Evolutionary conservation across 2,888 invertebrate genomes (phyloP).

Genomic region (Limenitis camilla): DNA sequence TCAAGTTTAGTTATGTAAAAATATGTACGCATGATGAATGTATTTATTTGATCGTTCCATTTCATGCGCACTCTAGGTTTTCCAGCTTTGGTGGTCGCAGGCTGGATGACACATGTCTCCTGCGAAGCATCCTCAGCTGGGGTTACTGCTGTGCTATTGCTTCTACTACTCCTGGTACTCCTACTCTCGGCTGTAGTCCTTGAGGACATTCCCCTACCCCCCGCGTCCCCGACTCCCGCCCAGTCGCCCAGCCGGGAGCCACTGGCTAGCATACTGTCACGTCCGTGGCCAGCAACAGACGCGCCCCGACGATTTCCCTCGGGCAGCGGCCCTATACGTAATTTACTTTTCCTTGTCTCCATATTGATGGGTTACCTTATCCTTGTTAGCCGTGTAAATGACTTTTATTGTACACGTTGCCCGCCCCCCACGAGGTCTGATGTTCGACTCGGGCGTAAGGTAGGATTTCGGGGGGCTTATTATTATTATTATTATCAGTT

Average conservation of each 20-base stretch:
- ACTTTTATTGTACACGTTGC: background rate
- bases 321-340: conserved; percentile 12
- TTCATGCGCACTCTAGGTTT: conserved; percentile 19
- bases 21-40: conserved; percentile 15
- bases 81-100: conserved; percentile 23
- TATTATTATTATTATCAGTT: background rate
- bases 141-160: background rate
- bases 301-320: conserved; percentile 17
- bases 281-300: conserved; percentile 11
- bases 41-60: conserved; percentile 10
- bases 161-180: no score
- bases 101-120: conserved; percentile 19
- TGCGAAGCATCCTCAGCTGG: conserved; percentile 16
- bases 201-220: background rate
- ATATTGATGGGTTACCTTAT: background rate
- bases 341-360: conserved; percentile 1
- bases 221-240: background rate
- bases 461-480: background rate
- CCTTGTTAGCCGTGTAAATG: background rate
- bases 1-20: conserved; percentile 10
- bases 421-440: background rate
- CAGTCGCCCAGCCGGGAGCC: background rate
- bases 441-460: background rate
- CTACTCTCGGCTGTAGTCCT: background rate
- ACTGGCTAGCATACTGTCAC: conserved; percentile 9